Evolutionary conservation across 2,797 vertebrate species (phyloP), one percentile per base, ranked within the genome.

Genomic region (Potorous gilbertii): DNA sequence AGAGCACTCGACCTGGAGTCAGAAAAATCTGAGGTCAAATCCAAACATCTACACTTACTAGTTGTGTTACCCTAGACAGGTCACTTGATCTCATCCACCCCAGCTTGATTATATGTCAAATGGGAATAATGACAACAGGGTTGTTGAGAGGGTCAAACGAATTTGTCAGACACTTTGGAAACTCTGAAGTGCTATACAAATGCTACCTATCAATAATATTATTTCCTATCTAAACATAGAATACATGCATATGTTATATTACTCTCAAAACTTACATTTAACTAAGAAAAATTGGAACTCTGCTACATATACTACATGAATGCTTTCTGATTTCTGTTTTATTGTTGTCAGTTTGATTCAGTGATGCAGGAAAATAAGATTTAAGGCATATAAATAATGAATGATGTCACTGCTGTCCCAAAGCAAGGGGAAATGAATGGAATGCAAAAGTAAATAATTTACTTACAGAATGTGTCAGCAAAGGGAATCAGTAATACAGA

Each of bases 351-450:
- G 46, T 90, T 66, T 93, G 31, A 93, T 55, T 94, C 55, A 95
- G 5, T 74, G 92, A 31, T 91, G 9, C 91, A 95, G 55, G 56
- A 31, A 93, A 95, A 93, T 13, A 56, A 87, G 92, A 90, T 52
- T 94, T 95, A 91, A 92, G 31, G 34, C 0, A 74, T 93, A 62
- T 74, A 81, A 97, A 92, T 92, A 91, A 94, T 87, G 46, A 56
- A 90, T 55, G 6, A 14, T 56, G 18, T 46, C 16, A 81, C 57
- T 14, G 90, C 57, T 18, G 4, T 34, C 16, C 46, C 12, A 34
- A 81, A 31, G 1, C 24, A 81, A 46, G 54, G 81, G 91, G 93
- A 97, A 46, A 55, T 93, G 74, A 96, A 34, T 87, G n/a, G 0
- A 62, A 1, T 50, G 4, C 54, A 91, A 93, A 59, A 31, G 46